Evolutionary conservation across 2,797 vertebrate genomes (phyloP).

Genomic region (Hemibagrus guttatus): DNA sequence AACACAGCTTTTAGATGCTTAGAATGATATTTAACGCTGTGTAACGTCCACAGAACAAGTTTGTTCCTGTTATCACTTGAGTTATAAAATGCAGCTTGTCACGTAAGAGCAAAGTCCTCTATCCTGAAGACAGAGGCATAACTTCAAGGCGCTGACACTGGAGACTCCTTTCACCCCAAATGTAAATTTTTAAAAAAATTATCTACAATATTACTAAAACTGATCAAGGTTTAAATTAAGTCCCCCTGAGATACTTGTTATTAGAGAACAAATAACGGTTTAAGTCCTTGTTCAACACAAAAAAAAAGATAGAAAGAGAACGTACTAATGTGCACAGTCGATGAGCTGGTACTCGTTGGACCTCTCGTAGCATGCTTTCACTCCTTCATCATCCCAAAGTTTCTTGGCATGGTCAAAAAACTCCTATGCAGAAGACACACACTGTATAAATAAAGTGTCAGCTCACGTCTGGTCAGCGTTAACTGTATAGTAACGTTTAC

Average conservation of each 20-base stretch:
- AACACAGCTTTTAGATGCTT: not conserved
- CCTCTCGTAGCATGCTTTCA: slow-evolving; percentile 97
- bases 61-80: not conserved
- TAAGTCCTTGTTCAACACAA: not conserved
- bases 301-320: slow-evolving; percentile 52
- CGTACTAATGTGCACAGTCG: slow-evolving; percentile 96
- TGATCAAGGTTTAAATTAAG: too few relatives aligned
- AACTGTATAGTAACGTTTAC: not conserved
- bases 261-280: not conserved
- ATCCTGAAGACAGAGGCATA: not conserved
- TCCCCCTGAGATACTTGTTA: not conserved
- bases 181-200: not conserved
- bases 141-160: not conserved
- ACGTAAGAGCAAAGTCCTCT: not conserved
- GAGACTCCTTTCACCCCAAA: not conserved
- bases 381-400: slow-evolving; percentile 98
- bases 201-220: not conserved
- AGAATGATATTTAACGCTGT: not conserved
- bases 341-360: slow-evolving; percentile 95
- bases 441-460: slow-evolving; percentile 13
- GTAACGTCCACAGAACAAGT: not conserved
- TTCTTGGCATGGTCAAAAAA: slow-evolving; percentile 99
- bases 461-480: slow-evolving; percentile 12
- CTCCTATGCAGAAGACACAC: slow-evolving; percentile 75
- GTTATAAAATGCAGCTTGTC: not conserved